Evolutionary conservation across 1,140 invertebrate species (phyloP).

Genomic region (Contarinia nasturtii): DNA sequence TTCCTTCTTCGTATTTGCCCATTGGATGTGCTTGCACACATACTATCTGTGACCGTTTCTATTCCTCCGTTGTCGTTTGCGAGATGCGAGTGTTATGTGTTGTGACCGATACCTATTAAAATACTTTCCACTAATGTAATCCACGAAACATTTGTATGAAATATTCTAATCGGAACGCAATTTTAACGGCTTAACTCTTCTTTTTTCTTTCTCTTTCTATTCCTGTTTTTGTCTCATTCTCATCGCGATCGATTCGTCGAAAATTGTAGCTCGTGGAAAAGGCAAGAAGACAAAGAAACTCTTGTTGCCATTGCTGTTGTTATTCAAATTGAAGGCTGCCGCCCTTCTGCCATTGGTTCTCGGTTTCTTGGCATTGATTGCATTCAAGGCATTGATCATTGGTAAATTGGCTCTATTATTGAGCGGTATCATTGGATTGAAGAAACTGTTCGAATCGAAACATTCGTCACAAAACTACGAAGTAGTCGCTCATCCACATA

Average conservation of each 20-base stretch:
- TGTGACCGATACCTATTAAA: not conserved
- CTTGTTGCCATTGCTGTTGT: slow-evolving; percentile 47
- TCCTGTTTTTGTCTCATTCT: not conserved
- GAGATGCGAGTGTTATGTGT: no score
- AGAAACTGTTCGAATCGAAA: slow-evolving; percentile 55
- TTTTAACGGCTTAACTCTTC: not conserved
- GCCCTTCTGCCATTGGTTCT: slow-evolving; percentile 54
- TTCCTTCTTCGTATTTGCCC: no score
- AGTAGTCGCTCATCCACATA: slow-evolving; percentile 44
- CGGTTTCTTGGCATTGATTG: slow-evolving; percentile 55
- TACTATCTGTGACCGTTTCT: no score
- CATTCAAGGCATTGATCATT: slow-evolving; percentile 62
- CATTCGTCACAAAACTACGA: slow-evolving; percentile 48
- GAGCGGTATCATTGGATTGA: slow-evolving; percentile 51
- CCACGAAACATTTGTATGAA: not conserved
- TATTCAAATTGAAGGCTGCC: slow-evolving; percentile 60
- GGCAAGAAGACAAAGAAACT: slow-evolving; percentile 54
- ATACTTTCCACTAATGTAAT: not conserved
- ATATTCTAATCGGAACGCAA: not conserved
- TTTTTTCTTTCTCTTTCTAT: not conserved
- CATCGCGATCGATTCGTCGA: not conserved
- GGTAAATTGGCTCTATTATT: slow-evolving; percentile 62
- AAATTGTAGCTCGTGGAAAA: slow-evolving; percentile 41
- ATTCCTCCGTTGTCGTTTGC: no score
- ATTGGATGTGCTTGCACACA: no score